Percentiles rank a stretch among this genome's conserved stretches.
These are phyloP conservation scores for Macrotus californicus DNA, from an alignment of 2,113 vertebrate species.

Conservation along the genomic window DNA sequence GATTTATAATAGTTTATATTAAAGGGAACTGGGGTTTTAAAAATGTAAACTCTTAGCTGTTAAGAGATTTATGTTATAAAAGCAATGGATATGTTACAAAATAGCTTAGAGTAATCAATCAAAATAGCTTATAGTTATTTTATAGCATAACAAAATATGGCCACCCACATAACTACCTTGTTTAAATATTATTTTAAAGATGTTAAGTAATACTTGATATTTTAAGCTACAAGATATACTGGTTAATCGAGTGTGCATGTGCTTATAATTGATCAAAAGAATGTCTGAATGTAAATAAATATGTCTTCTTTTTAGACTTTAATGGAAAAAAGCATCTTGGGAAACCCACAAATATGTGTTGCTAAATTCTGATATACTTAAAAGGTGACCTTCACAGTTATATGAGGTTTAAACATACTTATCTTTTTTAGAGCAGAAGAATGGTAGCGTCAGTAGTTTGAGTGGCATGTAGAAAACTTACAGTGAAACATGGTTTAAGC, in stretches of 20 bases:
- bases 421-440: conserved; percentile 3
- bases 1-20: conserved; percentile 30
- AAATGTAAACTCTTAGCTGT: conserved; percentile 30
- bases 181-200: conserved; percentile 33
- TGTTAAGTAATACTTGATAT: conserved; percentile 10
- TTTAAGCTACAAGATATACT: conserved; percentile 10
- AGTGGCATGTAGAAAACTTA: conserved; percentile 25
- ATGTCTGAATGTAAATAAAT: background rate
- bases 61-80: conserved; percentile 36
- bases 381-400: conserved; percentile 11
- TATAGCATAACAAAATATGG: conserved; percentile 26
- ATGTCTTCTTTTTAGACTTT: background rate
- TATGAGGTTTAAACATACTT: background rate
- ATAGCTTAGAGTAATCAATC: background rate
- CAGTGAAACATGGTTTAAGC: background rate
- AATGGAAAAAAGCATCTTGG: background rate
- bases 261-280: conserved; percentile 16
- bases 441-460: background rate
- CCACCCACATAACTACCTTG: background rate
- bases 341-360: background rate
- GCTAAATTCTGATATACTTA: background rate
- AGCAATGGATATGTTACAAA: background rate
- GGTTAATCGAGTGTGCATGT: background rate
- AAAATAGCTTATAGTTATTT: background rate
- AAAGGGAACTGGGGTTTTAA: conserved; percentile 28